phyloP scores from a whole-genome alignment of 1,140 invertebrate species.

The Parasteatoda tepidariorum region DNA sequence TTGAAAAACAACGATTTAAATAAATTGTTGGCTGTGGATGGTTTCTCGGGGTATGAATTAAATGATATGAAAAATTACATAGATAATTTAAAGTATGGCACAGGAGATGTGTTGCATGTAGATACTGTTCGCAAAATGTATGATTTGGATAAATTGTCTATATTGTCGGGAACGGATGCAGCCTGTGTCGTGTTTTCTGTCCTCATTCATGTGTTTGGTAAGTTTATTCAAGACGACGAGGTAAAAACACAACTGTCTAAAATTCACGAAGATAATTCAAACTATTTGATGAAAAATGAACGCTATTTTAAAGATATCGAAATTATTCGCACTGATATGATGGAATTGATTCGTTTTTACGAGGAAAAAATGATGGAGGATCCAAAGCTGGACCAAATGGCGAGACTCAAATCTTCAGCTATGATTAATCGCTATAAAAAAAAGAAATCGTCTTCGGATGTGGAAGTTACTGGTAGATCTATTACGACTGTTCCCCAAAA shows the following conservation, averaged over 20 bases:
- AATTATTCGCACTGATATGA: neutral
- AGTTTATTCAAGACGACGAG: neutral
- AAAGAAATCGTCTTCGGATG: no score
- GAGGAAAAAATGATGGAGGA: neutral
- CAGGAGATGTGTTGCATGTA: neutral
- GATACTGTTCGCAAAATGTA: conserved; percentile 9
- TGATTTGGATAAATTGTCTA: neutral
- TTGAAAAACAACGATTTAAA: conserved; percentile 1
- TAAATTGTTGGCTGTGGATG: conserved; percentile 4
- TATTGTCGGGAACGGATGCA: conserved; percentile 12
- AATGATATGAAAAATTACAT: conserved; percentile 26
- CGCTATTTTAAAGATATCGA: conserved; percentile 4
- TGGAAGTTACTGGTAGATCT: no score
- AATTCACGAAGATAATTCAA: neutral
- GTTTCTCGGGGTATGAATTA: conserved; percentile 6
- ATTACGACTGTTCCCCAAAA: no score
- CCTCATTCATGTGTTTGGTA: neutral
- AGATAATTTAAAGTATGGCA: conserved; percentile 6
- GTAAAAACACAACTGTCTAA: neutral
- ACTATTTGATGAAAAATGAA: conserved; percentile 19
- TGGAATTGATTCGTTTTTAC: neutral
- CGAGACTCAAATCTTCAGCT: no score
- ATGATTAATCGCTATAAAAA: no score
- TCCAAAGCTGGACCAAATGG: no score
- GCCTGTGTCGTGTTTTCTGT: neutral